Percentiles rank a stretch among this genome's conserved stretches.
Conservation (phyloP, 2,113 vertebrate genomes). For the Dromaius novaehollandiae region DNA sequence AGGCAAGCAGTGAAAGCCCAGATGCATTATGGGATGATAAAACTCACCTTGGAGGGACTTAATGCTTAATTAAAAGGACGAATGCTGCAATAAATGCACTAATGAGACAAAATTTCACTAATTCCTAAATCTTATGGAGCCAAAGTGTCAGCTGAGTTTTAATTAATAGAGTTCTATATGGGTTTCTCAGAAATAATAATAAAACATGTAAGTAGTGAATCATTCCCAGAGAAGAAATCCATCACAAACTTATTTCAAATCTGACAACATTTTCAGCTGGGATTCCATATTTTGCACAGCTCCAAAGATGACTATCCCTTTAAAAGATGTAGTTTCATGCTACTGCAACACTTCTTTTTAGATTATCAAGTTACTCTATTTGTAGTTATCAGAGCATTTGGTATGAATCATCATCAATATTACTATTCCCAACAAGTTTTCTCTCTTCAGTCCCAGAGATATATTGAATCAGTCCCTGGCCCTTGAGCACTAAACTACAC, state of each 20-base stretch:
- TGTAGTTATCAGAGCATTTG: not conserved
- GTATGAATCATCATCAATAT: not conserved
- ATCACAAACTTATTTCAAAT: not conserved
- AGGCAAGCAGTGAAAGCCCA: constrained; percentile 22
- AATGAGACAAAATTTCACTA: constrained; percentile 62
- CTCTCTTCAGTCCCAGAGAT: not conserved
- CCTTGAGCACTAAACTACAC: not conserved
- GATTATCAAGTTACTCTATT: not conserved
- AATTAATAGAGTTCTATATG: constrained; percentile 73
- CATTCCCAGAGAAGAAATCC: not conserved
- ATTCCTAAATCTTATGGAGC: constrained; percentile 66
- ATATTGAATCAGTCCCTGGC: not conserved
- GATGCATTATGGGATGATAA: constrained; percentile 61
- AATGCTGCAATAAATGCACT: constrained; percentile 54
- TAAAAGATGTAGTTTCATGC: not conserved
- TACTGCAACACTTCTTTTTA: not conserved
- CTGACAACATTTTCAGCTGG: not conserved
- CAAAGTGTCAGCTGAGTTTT: constrained; percentile 63
- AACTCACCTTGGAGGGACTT: constrained; percentile 58
- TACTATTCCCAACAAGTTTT: not conserved
- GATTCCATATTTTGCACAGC: not conserved
- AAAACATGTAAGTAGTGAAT: constrained; percentile 64
- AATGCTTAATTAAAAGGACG: constrained; percentile 62
- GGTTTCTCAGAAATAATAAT: constrained; percentile 73
- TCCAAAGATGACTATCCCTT: not conserved